Base-by-base conservation (phyloP, 1,140 invertebrate genomes). In the Drosophila athabasca region DNA sequence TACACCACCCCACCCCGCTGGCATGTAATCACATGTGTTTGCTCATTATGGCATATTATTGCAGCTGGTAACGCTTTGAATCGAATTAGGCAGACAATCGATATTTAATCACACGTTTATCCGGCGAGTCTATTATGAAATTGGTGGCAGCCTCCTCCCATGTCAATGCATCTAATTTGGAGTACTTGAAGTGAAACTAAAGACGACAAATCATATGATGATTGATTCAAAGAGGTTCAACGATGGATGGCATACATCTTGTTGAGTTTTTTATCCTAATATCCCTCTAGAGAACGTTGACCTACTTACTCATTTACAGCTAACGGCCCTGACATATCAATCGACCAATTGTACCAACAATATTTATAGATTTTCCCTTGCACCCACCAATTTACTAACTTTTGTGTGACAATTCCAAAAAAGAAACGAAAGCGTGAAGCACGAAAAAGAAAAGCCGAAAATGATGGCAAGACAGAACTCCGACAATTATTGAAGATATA, bases 321-420 rank as follows among this genome's bases (percentile, higher is more conserved):
- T 58, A 76, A 84, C 51, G 73, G 51, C 82, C 78, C 64, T 88
- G 78, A 87, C 77, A 87, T 70, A 62, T 81, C 82, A 82, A 87
- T 81, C 24, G 45, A 46, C 24, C 64, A 60, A 67, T 64, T 61
- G 67, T 80, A 39, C 49, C n/a, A 53, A 50, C 53, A 62, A 41
- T 54, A 77, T 68, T 71, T 81, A 70, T 78, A 72, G 80, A 76
- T 71, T 83, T 74, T 74, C 44, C 6, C 22, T 15, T n/a, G 49
- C 68, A 31, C 69, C 69, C 35, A 13, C 11, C 3, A 39, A 17
- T 35, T 35, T 24, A 11, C 35, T 9, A 39, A 17, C 49, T 49
- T 24, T 9, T 29, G 17, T 9, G 41, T 69, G 52, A 69, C 67
- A 69, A 58, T 65, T 35, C 55, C 55, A 55, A 31, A 44, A 68